Evolutionary conservation across 2,888 invertebrate genomes (phyloP).

Genomic region (Patella depressa): DNA sequence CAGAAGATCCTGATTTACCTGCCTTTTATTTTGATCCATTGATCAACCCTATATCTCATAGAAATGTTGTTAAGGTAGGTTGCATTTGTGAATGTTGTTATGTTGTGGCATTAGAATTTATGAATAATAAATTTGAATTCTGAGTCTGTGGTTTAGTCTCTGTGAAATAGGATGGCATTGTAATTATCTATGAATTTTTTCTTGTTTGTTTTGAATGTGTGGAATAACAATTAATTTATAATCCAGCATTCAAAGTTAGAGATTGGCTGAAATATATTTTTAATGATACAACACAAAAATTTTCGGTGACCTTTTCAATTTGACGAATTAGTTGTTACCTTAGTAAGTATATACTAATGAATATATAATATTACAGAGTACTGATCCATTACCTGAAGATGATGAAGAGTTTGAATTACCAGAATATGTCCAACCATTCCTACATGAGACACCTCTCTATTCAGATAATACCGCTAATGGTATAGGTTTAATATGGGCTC

Average conservation of each 20-base stretch:
- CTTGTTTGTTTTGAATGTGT: too few species aligned
- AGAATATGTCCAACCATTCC: slow-evolving; percentile 90
- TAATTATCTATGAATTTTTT: too few species aligned
- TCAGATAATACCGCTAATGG: slow-evolving; percentile 99
- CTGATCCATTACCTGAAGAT: slow-evolving; percentile 87
- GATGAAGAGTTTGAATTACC: slow-evolving; percentile 91
- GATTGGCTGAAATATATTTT: too few species aligned
- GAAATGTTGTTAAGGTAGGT: slow-evolving; percentile 66
- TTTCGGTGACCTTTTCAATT: too few species aligned
- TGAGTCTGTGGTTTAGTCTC: too few species aligned
- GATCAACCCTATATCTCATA: slow-evolving; percentile 97
- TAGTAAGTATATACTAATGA: background rate
- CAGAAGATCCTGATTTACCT: slow-evolving; percentile 99
- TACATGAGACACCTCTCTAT: slow-evolving; percentile 95
- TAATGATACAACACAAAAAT: too few species aligned
- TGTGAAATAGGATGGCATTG: too few species aligned
- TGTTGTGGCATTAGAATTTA: too few species aligned
- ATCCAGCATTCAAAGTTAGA: too few species aligned
- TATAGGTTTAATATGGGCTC: slow-evolving; percentile 96
- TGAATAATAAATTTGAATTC: too few species aligned
- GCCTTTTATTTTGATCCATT: slow-evolving; percentile 99
- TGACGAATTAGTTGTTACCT: too few species aligned
- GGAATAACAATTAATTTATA: too few species aligned
- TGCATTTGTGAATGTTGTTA: background rate
- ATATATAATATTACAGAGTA: slow-evolving; percentile 72